Evolutionary conservation across 2,113 vertebrate genomes (phyloP), one percentile per base, ranked within the genome.

Genomic region (Lamprotornis superbus): DNA sequence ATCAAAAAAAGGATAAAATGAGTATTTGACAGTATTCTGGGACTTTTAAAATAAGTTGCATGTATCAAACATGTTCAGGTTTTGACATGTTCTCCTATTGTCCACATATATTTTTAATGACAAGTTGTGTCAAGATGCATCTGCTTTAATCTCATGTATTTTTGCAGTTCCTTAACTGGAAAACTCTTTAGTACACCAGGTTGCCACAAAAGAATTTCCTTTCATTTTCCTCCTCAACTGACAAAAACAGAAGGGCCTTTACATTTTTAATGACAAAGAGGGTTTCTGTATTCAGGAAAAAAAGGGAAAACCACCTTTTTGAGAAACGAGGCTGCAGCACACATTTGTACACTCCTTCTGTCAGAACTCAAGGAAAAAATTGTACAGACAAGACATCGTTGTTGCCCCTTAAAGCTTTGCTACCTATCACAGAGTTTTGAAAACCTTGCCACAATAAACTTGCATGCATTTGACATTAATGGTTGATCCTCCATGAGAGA

Each of bases 191-290:
- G 15, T 59, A 52, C 10, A 67, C 8, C 21, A 31, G 23, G 31
- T 61, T 92, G 53, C 57, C 23, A 75, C 61, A 69, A 84, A 93
- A 91, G 12, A 9, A 63, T 53, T 87, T 71, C n/a, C 17, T 95
- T 94, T 77, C 25, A 30, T 69, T 94, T 92, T 70, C 86, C 81
- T 79, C 61, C 25, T 90, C 47, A 74, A 7, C 69, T 86, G 79
- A 80, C 56, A 93, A 86, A 94, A 74, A 35, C 52, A 57, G 71
- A 63, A 64, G 70, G 27, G 82, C 39, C 53, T 91, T 84, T 92
- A 83, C 67, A 91, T 94, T 91, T 96, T 97, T 95, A 92, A 96
- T 87, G 77, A 89, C 39, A 91, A 90, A 78, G 9, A 83, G 33
- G 6, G 6, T 61, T 94, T 91, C 47, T 75, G 10, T 73, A 64